These are phyloP conservation scores for Lethrus apterus DNA, from an alignment of 1,140 invertebrate genomes.

Conservation along the genomic window DNA sequence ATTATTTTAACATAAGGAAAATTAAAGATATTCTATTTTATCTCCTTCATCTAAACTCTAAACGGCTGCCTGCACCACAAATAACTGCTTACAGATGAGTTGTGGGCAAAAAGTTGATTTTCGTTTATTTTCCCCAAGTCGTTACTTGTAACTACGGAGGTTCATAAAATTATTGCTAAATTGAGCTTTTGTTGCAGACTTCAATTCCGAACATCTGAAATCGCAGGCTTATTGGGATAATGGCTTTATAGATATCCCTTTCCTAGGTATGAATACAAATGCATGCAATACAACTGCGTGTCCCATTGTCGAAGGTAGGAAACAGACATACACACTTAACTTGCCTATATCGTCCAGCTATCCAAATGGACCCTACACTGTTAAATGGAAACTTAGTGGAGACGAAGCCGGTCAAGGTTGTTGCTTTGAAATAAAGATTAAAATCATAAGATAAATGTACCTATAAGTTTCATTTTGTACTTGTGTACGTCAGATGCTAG, in stretches of 20 bases:
- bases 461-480: too few species aligned
- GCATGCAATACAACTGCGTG: neutral
- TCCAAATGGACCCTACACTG: neutral
- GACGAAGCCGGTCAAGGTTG: neutral
- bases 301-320: neutral
- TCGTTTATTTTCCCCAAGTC: too few species aligned
- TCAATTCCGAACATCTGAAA: neutral
- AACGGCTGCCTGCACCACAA: too few species aligned
- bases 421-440: neutral
- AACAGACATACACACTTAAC: neutral
- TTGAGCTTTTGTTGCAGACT: too few species aligned
- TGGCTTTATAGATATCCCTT: neutral
- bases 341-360: neutral
- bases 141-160: too few species aligned
- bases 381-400: neutral
- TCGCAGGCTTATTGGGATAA: neutral
- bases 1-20: too few species aligned
- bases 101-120: too few species aligned
- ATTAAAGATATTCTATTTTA: too few species aligned
- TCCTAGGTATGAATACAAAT: neutral
- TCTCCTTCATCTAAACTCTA: too few species aligned
- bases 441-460: neutral
- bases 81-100: too few species aligned
- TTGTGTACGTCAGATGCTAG: too few species aligned
- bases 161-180: too few species aligned